Percentiles rank a stretch among this genome's conserved stretches.
Conservation (phyloP, 2,113 vertebrate species). For the Candoia aspera region DNA sequence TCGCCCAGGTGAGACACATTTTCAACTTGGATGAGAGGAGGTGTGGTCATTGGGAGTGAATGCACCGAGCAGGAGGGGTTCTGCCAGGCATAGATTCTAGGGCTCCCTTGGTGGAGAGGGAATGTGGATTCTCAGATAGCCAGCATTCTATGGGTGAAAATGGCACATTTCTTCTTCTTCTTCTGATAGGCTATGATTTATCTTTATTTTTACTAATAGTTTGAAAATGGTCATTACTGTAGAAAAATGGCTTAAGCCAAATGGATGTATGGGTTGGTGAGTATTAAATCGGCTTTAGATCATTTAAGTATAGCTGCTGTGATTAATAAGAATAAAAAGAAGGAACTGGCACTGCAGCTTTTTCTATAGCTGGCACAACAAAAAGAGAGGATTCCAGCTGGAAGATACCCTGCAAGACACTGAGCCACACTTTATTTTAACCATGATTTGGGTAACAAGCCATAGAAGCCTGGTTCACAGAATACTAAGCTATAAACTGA, state of each 20-base stretch:
- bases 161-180: background rate
- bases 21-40: background rate
- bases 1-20: constrained; percentile 84
- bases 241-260: rapidly evolving
- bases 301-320: background rate
- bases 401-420: background rate
- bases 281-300: background rate
- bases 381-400: background rate
- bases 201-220: background rate
- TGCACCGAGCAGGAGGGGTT: background rate
- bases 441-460: background rate
- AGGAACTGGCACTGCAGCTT: background rate
- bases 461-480: background rate
- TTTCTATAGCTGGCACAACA: background rate
- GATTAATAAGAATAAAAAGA: background rate
- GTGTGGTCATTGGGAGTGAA: background rate
- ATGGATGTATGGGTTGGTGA: background rate
- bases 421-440: background rate
- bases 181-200: background rate
- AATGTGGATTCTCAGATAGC: background rate
- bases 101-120: background rate
- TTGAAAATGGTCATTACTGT: background rate
- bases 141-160: background rate
- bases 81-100: background rate
- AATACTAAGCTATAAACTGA: background rate